Evolutionary conservation across 2,888 invertebrate species (phyloP), one percentile per base, ranked within the genome.

Genomic region (Andrena hattorfiana): DNA sequence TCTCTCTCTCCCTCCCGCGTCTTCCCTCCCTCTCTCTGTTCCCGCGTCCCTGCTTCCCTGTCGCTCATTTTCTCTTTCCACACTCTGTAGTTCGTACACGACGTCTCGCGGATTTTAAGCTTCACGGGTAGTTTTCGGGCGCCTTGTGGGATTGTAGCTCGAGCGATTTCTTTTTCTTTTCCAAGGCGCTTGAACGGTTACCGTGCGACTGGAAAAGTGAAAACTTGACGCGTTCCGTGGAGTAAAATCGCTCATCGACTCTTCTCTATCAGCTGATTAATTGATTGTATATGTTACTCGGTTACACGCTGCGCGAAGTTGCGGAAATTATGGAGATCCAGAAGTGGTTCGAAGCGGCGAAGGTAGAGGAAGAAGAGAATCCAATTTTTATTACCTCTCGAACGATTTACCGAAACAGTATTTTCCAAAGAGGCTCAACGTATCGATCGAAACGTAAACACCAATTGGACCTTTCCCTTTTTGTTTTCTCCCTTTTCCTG

Each of bases 61-160:
- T 20, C 69, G 63, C 42, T 68, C 42, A 64, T 60, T 63, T 63
- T 60, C 71, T 68, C 59, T 63, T 60, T 73, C 64, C 72, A 69
- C 82, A 42, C 64, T 72, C 70, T 48, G 54, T 54, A 60, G 51
- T 32, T 66, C 67, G 60, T 70, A 26, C 42, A 67, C 78, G 69
- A 73, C 32, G 75, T 60, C 78, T 70, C 67, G 32, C 63, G 68
- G 69, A 72, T 83, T 72, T 77, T 77, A 79, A 79, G 71, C 54
- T 64, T 84, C 23, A 48, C 74, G 74, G 30, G 54, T 73, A 79
- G 71, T 84, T 86, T 87, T 78, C 81, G 85, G 64, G 32, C 28
- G 59, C 68, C 71, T 76, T 68, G 56, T 23, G n/a, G 42, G 60
- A 74, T 59, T 60, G 71, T 28, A 30, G 56, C 35, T 32, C n/a